phyloP scores from a whole-genome alignment of 2,797 vertebrate genomes.

The Myotis planiceps region DNA sequence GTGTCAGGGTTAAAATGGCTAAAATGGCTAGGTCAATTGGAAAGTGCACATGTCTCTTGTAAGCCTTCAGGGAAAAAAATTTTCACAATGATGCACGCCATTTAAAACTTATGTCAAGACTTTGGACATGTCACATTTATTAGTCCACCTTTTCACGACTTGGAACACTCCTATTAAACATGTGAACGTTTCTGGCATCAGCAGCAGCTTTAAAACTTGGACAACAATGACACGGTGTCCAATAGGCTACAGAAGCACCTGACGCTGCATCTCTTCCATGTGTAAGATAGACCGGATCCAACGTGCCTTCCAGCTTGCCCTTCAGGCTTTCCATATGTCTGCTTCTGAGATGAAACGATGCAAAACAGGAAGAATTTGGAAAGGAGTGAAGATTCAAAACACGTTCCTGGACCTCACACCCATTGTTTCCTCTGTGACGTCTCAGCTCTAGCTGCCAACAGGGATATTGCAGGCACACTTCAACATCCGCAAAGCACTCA shows the following conservation, averaged over 20 bases:
- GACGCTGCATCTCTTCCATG: not conserved
- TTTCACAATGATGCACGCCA: not conserved
- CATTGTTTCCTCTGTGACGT: not conserved
- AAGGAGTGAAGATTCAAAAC: slow-evolving; percentile 27
- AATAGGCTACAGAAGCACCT: not conserved
- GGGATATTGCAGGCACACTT: not conserved
- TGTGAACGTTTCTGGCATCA: not conserved
- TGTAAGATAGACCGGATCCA: not conserved
- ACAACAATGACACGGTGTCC: not conserved
- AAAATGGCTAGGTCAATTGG: not conserved
- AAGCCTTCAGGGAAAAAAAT: not conserved
- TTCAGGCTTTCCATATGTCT: slow-evolving; percentile 16
- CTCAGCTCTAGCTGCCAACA: not conserved
- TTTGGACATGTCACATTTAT: not conserved
- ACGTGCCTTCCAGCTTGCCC: not conserved
- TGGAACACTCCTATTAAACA: not conserved
- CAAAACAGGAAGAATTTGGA: slow-evolving; percentile 40
- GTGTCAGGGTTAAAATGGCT: not conserved
- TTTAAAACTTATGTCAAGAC: slow-evolving; percentile 20
- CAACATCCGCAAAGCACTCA: not conserved
- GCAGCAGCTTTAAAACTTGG: not conserved
- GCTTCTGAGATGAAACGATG: slow-evolving; percentile 16
- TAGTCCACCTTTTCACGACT: not conserved
- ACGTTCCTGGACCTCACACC: slow-evolving; percentile 5
- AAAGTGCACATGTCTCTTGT: not conserved